Evolutionary conservation across 2,797 vertebrate genomes (phyloP), one percentile per base, ranked within the genome.

Genomic region (Arremon brunneinucha): DNA sequence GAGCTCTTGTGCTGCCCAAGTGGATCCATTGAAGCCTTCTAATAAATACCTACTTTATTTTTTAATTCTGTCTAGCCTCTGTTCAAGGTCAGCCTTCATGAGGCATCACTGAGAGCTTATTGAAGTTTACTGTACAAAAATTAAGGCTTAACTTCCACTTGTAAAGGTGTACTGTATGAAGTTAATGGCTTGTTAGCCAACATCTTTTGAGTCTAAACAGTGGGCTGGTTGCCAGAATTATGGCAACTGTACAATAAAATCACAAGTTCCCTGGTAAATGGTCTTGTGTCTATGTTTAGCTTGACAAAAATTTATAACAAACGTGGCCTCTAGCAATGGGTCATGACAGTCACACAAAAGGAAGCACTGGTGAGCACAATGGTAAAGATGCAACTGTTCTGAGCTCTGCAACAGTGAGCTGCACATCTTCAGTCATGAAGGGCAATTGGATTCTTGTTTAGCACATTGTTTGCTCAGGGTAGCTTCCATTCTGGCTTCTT

Each of bases 301-400:
- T 15, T n/a, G 34, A 55, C 6, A 23, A 47, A 27, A 47, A 49
- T 39, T 23, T 20, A 32, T n/a, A 28, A 20, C 4, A 34, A 39
- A 47, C 8, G 8, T 3, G 8, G 26, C 4, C 26, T 39, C 22
- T 47, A 18, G 12, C 0, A 1, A 14, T 22, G 34, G 34, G 21
- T 39, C 0, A 0, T 9, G 23, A n/a, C 8, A 37, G 37, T 23
- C 6, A 0, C 22, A 52, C 14, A 56, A 72, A 60, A 91, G 46
- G 34, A 56, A 62, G 0, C 11, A 50, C 37, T 6, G 9, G 1
- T 17, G 20, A 65, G 16, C 14, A 57, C 22, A 35, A 12, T 14
- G n/a, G 34, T 14, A 32, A 52, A 65, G 74, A 19, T 6, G 4
- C 23, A 44, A 14, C 32, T 8, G 0, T 63, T 80, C 44, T 41